A percentile compares a stretch with the other conserved stretches of the same genome.
Conservation (phyloP, 2,888 invertebrate species). For the Troilus luridus region DNA sequence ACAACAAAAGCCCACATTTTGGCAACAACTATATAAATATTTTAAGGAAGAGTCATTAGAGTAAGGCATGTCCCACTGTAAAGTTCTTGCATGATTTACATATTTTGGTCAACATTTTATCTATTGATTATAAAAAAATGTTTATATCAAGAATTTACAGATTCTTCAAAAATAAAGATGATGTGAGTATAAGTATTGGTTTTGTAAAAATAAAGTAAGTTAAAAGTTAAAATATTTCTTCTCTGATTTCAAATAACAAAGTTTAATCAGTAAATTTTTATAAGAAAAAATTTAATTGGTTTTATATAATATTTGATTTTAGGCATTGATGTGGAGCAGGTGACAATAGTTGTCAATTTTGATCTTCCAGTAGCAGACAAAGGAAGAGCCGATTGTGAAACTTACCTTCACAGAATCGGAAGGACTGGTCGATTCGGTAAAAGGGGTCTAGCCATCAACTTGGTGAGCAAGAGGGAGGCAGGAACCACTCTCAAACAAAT, state of each 20-base stretch:
- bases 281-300: neutral
- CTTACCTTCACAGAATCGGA: slow-evolving; percentile 97
- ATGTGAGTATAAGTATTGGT: too few species aligned
- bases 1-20: neutral
- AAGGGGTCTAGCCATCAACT: slow-evolving; percentile 95
- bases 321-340: slow-evolving; percentile 98
- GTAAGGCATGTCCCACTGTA: neutral
- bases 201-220: too few species aligned
- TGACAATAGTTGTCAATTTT: slow-evolving; percentile 98
- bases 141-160: too few species aligned
- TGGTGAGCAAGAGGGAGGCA: slow-evolving; percentile 84
- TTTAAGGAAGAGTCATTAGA: neutral
- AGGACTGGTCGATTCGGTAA: slow-evolving; percentile 98
- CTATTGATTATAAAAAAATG: too few species aligned
- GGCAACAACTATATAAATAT: neutral
- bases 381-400: slow-evolving; percentile 93
- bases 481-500: slow-evolving; percentile 84
- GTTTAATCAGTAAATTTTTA: too few species aligned
- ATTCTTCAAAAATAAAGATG: too few species aligned
- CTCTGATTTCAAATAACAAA: too few species aligned
- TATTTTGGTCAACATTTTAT: neutral
- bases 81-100: neutral
- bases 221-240: too few species aligned
- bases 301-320: slow-evolving; percentile 62
- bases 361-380: slow-evolving; percentile 91